These are phyloP conservation scores for Chrysodeixis includens DNA, from an alignment of 2,888 invertebrate genomes.

Conservation along the genomic window DNA sequence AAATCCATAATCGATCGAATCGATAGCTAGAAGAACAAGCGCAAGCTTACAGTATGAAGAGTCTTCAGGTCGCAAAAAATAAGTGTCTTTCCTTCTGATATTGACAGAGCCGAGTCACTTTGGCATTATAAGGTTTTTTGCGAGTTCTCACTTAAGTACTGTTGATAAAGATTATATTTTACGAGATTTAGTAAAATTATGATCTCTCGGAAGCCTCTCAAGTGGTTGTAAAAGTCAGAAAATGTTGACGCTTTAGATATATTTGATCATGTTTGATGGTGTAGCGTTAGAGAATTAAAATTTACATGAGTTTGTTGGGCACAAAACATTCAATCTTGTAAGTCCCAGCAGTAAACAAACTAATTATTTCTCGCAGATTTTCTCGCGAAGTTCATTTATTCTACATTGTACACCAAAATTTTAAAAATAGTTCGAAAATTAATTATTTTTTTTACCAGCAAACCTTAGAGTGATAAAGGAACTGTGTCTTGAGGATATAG, in stretches of 20 bases:
- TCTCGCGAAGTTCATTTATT: too few species aligned
- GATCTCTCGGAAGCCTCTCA: conserved; percentile 50
- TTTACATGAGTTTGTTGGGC: not conserved
- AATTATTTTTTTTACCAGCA: too few species aligned
- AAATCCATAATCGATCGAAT: too few species aligned
- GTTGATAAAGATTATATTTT: conserved; percentile 61
- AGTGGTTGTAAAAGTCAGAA: conserved; percentile 51
- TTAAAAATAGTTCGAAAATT: too few species aligned
- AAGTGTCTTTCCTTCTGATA: conserved; percentile 12
- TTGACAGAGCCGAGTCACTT: conserved; percentile 22
- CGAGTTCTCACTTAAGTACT: conserved; percentile 41
- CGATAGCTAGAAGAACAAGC: not conserved
- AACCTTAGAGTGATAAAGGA: too few species aligned
- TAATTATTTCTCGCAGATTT: too few species aligned
- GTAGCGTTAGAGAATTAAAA: not conserved
- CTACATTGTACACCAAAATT: too few species aligned
- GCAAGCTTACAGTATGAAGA: not conserved
- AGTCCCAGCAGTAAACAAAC: too few species aligned
- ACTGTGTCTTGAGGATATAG: too few species aligned
- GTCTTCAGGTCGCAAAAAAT: conserved; percentile 15
- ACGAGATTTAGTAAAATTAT: conserved; percentile 62
- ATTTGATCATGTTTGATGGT: conserved; percentile 35
- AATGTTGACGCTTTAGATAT: conserved; percentile 38
- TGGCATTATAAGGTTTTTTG: conserved; percentile 28
- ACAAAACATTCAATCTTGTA: not conserved